These are phyloP conservation scores for Drosophila tristis DNA, from an alignment of 1,140 invertebrate species.

Conservation along the genomic window DNA sequence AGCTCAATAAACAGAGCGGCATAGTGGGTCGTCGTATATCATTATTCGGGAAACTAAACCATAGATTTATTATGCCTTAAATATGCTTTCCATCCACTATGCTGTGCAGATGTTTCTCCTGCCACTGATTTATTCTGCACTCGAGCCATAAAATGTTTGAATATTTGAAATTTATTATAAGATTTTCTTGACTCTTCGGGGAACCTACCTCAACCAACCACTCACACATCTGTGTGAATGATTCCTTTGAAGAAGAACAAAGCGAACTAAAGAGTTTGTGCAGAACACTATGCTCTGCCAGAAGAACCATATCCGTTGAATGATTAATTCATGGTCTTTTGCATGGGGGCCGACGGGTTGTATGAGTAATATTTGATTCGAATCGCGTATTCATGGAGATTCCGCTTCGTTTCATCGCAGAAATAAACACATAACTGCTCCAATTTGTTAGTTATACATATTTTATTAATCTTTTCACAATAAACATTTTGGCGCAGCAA, in stretches of 20 bases:
- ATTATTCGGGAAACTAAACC: too few species aligned
- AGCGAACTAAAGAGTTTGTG: neutral
- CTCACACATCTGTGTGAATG: neutral
- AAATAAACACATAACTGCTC: conserved; percentile 23
- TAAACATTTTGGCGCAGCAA: conserved; percentile 70
- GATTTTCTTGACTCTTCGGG: too few species aligned
- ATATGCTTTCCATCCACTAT: conserved; percentile 24
- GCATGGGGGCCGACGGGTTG: neutral
- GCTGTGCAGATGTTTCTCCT: conserved; percentile 7
- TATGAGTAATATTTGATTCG: conserved; percentile 18
- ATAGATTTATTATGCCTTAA: conserved; percentile 22
- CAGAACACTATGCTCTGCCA: conserved; percentile 4
- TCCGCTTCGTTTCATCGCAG: neutral
- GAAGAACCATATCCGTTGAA: conserved; percentile 8
- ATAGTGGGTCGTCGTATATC: too few species aligned
- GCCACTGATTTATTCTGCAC: conserved; percentile 39
- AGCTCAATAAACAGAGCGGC: too few species aligned
- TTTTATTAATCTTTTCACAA: conserved; percentile 64
- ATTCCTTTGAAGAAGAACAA: conserved; percentile 35
- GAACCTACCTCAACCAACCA: conserved; percentile 33
- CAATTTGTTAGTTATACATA: conserved; percentile 43
- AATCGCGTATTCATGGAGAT: conserved; percentile 14
- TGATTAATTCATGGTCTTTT: conserved; percentile 25
- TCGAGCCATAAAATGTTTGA: conserved; percentile 43
- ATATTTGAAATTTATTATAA: conserved; percentile 31